Conservation (phyloP, 2,888 invertebrate species). For the Eulithis prunata region DNA sequence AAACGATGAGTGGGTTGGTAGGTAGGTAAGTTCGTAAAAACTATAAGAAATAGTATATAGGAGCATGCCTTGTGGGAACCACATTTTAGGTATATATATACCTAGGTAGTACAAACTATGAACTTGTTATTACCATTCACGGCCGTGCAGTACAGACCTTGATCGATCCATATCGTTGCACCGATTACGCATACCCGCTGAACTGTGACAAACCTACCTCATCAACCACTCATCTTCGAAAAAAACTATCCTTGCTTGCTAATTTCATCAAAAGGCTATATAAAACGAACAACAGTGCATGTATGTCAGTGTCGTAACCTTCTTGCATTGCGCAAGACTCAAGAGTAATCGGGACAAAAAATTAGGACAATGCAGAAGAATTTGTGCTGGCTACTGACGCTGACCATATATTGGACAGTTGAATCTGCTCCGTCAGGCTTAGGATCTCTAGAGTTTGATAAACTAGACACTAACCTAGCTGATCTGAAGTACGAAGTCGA, state of each 20-base stretch:
- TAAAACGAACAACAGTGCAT: constrained; percentile 65
- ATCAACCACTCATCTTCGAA: constrained; percentile 60
- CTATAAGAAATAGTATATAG: too few species aligned
- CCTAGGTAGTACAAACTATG: too few species aligned
- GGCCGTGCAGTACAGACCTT: constrained; percentile 51
- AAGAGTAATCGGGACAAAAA: constrained; percentile 66
- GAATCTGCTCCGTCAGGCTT: constrained; percentile 62
- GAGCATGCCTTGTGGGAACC: too few species aligned
- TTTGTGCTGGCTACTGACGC: constrained; percentile 58
- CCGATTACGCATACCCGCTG: constrained; percentile 59
- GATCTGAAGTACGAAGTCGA: constrained; percentile 65
- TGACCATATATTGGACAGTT: constrained; percentile 59
- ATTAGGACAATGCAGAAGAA: constrained; percentile 65
- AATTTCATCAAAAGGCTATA: constrained; percentile 70
- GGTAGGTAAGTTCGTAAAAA: too few species aligned
- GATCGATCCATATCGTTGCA: constrained; percentile 67
- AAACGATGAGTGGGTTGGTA: too few species aligned
- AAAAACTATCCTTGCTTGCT: constrained; percentile 69
- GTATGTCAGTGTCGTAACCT: constrained; percentile 84
- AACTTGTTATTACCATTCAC: constrained; percentile 19
- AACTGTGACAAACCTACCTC: constrained; percentile 55
- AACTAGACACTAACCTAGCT: constrained; percentile 63
- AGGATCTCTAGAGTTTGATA: constrained; percentile 62
- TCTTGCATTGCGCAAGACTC: constrained; percentile 65
- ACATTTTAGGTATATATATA: too few species aligned